A percentile compares a stretch with the other conserved stretches of the same genome.
Evolutionary conservation across 2,113 vertebrate genomes (phyloP).

Genomic region (Ammodytes dubius): DNA sequence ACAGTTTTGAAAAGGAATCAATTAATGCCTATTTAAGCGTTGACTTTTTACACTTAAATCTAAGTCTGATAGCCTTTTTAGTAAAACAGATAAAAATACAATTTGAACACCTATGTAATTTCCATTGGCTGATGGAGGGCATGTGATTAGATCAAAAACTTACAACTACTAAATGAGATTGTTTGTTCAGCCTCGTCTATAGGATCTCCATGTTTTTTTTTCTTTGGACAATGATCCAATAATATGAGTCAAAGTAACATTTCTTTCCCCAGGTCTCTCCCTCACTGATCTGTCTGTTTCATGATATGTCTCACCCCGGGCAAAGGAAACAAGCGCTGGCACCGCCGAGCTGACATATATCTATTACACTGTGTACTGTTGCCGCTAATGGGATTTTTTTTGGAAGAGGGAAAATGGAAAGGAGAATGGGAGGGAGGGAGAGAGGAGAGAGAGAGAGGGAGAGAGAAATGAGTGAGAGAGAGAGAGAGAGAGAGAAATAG

Average conservation of each 20-base stretch:
- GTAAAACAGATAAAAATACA: not conserved
- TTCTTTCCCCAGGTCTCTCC: not conserved
- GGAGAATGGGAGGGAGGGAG: slow-evolving; percentile 23
- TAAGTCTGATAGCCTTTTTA: not conserved
- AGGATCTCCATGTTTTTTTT: not conserved
- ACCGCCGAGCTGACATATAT: slow-evolving; percentile 55
- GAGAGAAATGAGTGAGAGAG: not conserved
- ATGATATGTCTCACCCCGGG: slow-evolving; percentile 40
- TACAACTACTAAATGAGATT: not conserved
- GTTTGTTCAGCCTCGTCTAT: not conserved
- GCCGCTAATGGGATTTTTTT: slow-evolving; percentile 71
- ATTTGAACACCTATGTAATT: not conserved
- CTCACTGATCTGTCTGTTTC: slow-evolving; percentile 12
- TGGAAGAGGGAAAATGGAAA: slow-evolving; percentile 54
- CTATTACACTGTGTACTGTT: slow-evolving; percentile 62
- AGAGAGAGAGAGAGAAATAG: not conserved
- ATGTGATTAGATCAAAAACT: slow-evolving; percentile 5
- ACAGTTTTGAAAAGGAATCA: too few relatives aligned
- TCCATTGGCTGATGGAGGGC: not conserved
- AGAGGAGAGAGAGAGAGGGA: slow-evolving; percentile 3
- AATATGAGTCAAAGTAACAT: slow-evolving; percentile 8
- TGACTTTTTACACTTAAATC: too few relatives aligned
- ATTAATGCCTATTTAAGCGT: too few relatives aligned
- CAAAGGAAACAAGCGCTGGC: slow-evolving; percentile 51
- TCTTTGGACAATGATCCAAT: not conserved